Evolutionary conservation across 2,888 invertebrate species (phyloP), one percentile per base, ranked within the genome.

Genomic region (Lochmaea crataegi): DNA sequence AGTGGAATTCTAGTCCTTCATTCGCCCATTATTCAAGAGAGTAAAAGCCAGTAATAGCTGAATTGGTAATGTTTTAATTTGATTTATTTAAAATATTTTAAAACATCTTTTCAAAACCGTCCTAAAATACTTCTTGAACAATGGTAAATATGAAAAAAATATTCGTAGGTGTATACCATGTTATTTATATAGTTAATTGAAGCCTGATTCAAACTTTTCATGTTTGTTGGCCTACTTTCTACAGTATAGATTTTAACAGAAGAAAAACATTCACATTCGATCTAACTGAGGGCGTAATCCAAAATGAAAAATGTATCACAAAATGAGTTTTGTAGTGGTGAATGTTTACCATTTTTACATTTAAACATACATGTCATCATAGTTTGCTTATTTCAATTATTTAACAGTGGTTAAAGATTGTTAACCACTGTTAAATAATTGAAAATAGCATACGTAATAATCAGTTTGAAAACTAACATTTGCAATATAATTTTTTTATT

Each of bases 1-100:
- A 84, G 84, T 81, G 80, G 76, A 80, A 82, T 81, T 86, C 86
- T 86, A 86, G 86, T 86, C 86, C 79, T 80, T 83, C 83, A 82
- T 84, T 84, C 82, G 81, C 81, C 82, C 82, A 80, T 83, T 82
- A 79, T 75, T 81, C 83, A 82, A 81, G 84, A 84, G 83, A 85
- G 84, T 84, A 81, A 82, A 83, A 84, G 84, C 85, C 85, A 86
- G 85, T 86, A 86, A 86, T 86, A 80, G 72, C 77, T 78, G 75
- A 75, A 76, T 68, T 72, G 76, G 42, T 75, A 77, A 74, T 58
- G 57, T 63, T 68, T 65, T 65, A 61, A 72, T 42, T 53, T 16
- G 45, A 65, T 70, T 73, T 76, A 76, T 74, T 76, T 77, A 76
- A 82, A 83, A 84, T 84, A 82, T 84, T 84, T 81, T 83, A 84